Evolutionary conservation across 1,140 invertebrate species (phyloP), one percentile per base, ranked within the genome.

Genomic region (Saccostrea echinata): DNA sequence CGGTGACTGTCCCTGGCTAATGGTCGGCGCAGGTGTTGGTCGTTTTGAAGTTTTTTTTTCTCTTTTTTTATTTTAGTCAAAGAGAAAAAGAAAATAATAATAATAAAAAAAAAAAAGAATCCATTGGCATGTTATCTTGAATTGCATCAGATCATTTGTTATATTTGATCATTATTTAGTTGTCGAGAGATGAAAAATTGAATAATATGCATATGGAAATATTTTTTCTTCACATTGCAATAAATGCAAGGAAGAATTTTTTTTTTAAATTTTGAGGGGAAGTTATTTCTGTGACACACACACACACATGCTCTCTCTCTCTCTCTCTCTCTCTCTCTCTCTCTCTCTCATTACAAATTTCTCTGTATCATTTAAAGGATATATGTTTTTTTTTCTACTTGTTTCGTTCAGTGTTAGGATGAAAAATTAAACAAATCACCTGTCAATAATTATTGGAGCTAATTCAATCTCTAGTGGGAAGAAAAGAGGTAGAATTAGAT

Each of bases 291-390:
- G n/a, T n/a, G n/a, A n/a, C n/a, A n/a, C n/a, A n/a, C n/a, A n/a
- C n/a, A n/a, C n/a, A n/a, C n/a, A n/a, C n/a, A 0, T 9, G 1
- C 30, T 81, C 80, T 82, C 80, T 82, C 80, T 82, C 80, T 82
- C 35, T 82, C 80, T 82, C 80, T 82, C 80, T 82, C 80, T 83
- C 81, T 83, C 81, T 83, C 81, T 83, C 81, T 83, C 81, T 83
- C 81, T 83, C 81, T 83, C 81, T 82, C 80, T 52, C 35, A 21
- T 33, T 82, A 43, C 1, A 43, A 43, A 43, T 3, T 3, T 43
- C n/a, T 43, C 6, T 43, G 35, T 43, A 43, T 43, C 35, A 43
- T 43, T 43, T 43, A 43, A 3, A 43, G 35, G 35, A 43, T 43
- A 3, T 43, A n/a, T 43, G 2, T 43, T 43, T 2, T 43, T 2